Conservation (phyloP, 1,140 invertebrate genomes). For the Druon quercuslanigerum region DNA sequence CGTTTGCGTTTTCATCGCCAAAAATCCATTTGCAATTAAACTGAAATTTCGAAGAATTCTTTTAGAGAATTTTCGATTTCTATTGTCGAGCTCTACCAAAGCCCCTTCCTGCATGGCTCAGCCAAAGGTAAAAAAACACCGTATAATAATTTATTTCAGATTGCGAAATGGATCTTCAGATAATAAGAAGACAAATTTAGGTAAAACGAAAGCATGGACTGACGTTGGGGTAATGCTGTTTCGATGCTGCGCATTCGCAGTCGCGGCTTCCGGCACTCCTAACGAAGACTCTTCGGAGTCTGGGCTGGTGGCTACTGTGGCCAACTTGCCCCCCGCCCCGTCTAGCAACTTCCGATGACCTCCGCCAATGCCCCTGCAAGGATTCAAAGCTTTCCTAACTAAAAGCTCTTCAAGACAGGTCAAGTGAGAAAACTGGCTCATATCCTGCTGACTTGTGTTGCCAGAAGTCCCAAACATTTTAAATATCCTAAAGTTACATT, state of each 20-base stretch:
- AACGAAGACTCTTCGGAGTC: constrained; percentile 72
- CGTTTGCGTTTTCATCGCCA: background rate
- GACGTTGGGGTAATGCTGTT: constrained; percentile 76
- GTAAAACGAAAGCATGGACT: constrained; percentile 68
- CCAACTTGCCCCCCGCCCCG: constrained; percentile 75
- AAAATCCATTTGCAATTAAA: constrained; percentile 6
- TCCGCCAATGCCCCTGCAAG: constrained; percentile 75
- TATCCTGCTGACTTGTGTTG: constrained; percentile 9
- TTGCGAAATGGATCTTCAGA: constrained; percentile 39
- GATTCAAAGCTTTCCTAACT: constrained; percentile 69
- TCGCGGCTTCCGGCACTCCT: constrained; percentile 66
- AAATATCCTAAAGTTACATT: background rate
- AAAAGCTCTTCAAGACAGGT: constrained; percentile 47
- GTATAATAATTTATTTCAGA: background rate
- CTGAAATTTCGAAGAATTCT: background rate
- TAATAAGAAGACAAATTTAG: constrained; percentile 33
- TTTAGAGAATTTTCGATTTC: too few species aligned
- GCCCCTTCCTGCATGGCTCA: too few species aligned
- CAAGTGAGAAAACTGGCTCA: background rate
- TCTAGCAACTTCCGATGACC: constrained; percentile 78
- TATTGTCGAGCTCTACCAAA: too few species aligned
- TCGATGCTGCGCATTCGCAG: constrained; percentile 68
- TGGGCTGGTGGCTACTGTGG: constrained; percentile 76
- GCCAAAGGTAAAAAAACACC: too few species aligned
- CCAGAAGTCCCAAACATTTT: background rate